Base-by-base conservation (phyloP, 2,113 vertebrate species). In the Notothenia rossii region DNA sequence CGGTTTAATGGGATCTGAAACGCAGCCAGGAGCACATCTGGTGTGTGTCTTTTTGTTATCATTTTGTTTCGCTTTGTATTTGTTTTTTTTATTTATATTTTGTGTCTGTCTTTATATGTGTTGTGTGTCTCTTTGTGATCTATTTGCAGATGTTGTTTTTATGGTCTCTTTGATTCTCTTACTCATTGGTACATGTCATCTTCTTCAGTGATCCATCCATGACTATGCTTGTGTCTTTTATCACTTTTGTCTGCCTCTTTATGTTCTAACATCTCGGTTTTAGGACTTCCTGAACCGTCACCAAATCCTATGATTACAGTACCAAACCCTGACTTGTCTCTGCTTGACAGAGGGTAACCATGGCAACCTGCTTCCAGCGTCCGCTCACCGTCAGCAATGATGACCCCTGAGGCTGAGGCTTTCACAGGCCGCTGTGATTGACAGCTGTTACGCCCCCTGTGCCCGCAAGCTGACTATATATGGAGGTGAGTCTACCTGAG, bases 21-120 rank as follows among this genome's bases (percentile, higher is more conserved):
- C 5, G 10, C 22, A 46, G 61, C 74, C 73, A 71, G 7, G 63
- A 50, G 66, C 61, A 82, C 85, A 82, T 71, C 86, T 86, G 91
- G 54, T 86, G 40, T 29, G 59, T 22, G 22, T 22, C 22, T 22
- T 22, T 22, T 22, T 22, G 22, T 22, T 22, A 22, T 22, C 22
- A 22, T 22, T 22, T 22, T 22, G 1, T 22, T 22, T 22, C 22
- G 22, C 22, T 22, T 22, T 22, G 22, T 22, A 22, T 22, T 22
- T 22, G 22, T 22, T 22, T 22, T 22, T 22, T 22, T 22, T 1
- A 22, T 22, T 22, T 22, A 22, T 22, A 22, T 22, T 22, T 22
- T 22, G 22, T 22, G 22, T 22, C 22, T 22, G 22, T 22, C 22
- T 22, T 22, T 22, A 22, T 22, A 22, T 22, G 22, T 22, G 22